Evolutionary conservation across 2,113 vertebrate genomes (phyloP), one percentile per base, ranked within the genome.

Genomic region (Clarias macrocephalus): DNA sequence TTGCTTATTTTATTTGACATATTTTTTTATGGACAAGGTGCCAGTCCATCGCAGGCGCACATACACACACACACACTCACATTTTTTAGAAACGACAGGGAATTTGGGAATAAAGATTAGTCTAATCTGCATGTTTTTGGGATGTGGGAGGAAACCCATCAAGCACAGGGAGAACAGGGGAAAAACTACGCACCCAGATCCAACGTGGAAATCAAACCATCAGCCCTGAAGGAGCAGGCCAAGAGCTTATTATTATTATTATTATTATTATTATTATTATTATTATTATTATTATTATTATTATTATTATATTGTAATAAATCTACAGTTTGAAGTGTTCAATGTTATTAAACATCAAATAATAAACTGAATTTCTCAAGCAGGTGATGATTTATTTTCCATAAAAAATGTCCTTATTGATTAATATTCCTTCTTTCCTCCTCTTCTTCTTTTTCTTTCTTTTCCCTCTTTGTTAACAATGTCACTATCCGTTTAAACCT

Each of bases 401-500:
- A 13, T 52, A 54, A 18, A 66, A 66, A 57, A 72, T 23, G n/a
- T 13, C 25, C 48, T 54, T 37, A 56, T 70, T 37, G 82, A 83
- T 54, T 56, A 9, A 28, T 60, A 19, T 25, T 19, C 66, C 9
- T n/a, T 52, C 56, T 66, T 25, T 48, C 63, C 7, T 21, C 57
- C 11, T 56, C 25, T n/a, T 68, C 8, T 42, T 42, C 87, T 33
- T 63, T 68, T 87, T 91, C 48, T 21, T n/a, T 28, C 85, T 85
- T 57, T 82, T 84, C 21, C 30, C 59, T 85, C 88, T 42, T 86
- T 66, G 84, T 80, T 33, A 75, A 57, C 42, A 89, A 86, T 73
- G 79, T 80, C 77, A 18, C 28, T 83, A 57, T 80, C 62, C 87
- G 88, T 87, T 89, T 89, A 70, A 37, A 33, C 28, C 88, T 84